phyloP scores from a whole-genome alignment of 1,140 invertebrate species.

The Drosophila funebris region DNA sequence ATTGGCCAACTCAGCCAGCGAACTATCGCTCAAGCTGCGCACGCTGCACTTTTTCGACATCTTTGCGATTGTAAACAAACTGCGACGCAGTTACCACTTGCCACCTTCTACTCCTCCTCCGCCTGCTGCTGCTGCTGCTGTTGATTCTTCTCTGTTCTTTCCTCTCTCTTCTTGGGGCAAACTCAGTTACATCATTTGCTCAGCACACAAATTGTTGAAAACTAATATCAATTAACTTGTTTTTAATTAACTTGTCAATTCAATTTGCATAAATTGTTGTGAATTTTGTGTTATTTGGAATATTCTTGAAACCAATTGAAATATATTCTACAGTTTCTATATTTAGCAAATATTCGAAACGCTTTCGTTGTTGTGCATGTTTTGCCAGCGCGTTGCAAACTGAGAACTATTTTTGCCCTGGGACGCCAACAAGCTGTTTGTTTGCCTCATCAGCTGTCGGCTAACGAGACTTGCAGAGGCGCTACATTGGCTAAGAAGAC shows the following conservation, averaged over 20 bases:
- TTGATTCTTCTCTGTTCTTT: constrained; percentile 50
- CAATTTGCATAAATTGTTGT: not conserved
- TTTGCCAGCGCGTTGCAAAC: constrained; percentile 37
- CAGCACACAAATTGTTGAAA: not conserved
- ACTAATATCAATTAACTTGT: not conserved
- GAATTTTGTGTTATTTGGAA: not conserved
- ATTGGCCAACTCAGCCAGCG: constrained; percentile 76
- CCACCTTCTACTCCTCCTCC: not conserved
- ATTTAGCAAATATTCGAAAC: constrained; percentile 34
- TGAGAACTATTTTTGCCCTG: constrained; percentile 44
- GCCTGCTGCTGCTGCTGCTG: not conserved
- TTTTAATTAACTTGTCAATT: not conserved
- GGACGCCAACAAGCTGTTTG: constrained; percentile 51
- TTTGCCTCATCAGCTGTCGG: not conserved
- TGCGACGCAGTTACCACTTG: constrained; percentile 55
- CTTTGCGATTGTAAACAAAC: constrained; percentile 58
- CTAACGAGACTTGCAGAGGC: not conserved
- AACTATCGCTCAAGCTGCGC: constrained; percentile 73
- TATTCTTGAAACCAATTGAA: not conserved
- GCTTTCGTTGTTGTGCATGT: constrained; percentile 44
- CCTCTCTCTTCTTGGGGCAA: not conserved
- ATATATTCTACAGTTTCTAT: constrained; percentile 57
- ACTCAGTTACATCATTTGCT: constrained; percentile 19
- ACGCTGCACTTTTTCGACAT: constrained; percentile 82
- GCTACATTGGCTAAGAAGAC: not conserved